These are phyloP conservation scores for Steatornis caripensis DNA, from an alignment of 2,113 vertebrate species.

Conservation along the genomic window DNA sequence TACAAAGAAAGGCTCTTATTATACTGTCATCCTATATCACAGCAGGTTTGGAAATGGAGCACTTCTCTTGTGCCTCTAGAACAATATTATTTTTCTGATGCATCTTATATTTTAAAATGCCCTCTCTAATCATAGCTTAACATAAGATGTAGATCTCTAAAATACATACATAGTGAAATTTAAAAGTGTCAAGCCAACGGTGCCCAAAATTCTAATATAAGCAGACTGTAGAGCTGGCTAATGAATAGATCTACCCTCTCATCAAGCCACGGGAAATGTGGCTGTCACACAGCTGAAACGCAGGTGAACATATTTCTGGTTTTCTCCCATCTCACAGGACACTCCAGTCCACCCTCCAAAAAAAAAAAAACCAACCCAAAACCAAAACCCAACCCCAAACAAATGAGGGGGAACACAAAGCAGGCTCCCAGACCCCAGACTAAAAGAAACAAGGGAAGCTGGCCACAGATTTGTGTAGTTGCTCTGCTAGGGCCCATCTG, in stretches of 20 bases:
- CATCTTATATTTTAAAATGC: not conserved
- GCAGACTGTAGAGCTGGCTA: not conserved
- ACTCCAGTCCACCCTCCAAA: not conserved
- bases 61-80: not conserved
- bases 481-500: not conserved
- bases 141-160: not conserved
- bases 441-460: not conserved
- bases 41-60: not conserved
- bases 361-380: too few species aligned
- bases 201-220: not conserved
- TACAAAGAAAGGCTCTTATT: not conserved
- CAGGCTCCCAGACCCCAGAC: not conserved
- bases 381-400: not conserved
- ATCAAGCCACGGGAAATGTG: not conserved
- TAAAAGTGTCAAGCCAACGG: not conserved
- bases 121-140: not conserved
- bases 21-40: not conserved
- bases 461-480: not conserved
- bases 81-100: not conserved
- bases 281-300: not conserved
- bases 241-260: not conserved
- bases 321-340: not conserved
- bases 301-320: fast-evolving
- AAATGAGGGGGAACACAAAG: not conserved
- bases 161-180: not conserved